These are phyloP conservation scores for Magallana angulata DNA, from an alignment of 1,140 invertebrate genomes.

Conservation along the genomic window DNA sequence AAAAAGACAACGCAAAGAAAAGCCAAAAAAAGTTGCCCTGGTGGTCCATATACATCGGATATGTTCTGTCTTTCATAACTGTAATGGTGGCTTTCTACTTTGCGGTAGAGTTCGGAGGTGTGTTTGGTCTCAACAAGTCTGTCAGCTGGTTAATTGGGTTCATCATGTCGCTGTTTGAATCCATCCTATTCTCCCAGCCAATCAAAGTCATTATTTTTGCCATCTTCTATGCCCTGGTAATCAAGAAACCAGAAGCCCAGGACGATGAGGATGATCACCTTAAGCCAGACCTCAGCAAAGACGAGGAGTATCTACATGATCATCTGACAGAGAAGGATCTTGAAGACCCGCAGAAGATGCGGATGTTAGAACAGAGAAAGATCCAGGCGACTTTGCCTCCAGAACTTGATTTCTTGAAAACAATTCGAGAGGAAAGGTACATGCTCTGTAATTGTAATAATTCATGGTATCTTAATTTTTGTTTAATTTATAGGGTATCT, in stretches of 20 bases:
- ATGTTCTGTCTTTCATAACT: conserved; percentile 58
- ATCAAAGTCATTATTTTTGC: conserved; percentile 68
- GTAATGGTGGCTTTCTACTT: conserved; percentile 60
- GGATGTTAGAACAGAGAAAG: conserved; percentile 57
- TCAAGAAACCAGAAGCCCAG: conserved; percentile 64
- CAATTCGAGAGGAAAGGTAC: conserved; percentile 64
- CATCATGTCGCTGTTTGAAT: conserved; percentile 63
- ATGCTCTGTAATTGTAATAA: too few relatives aligned
- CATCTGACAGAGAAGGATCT: conserved; percentile 58
- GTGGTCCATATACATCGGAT: conserved; percentile 62
- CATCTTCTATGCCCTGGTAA: conserved; percentile 65
- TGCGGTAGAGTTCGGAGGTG: conserved; percentile 61
- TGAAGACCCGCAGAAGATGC: conserved; percentile 51
- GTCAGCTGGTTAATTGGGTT: conserved; percentile 67
- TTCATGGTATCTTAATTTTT: too few relatives aligned
- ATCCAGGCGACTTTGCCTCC: conserved; percentile 59
- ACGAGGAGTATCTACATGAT: conserved; percentile 65
- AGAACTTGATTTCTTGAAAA: conserved; percentile 61
- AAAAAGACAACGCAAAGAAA: conserved; percentile 57
- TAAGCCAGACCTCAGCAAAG: conserved; percentile 47
- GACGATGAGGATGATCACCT: conserved; percentile 45
- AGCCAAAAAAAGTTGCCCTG: conserved; percentile 59
- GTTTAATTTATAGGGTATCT: too few relatives aligned
- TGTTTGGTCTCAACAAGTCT: conserved; percentile 65
- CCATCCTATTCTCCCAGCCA: conserved; percentile 68